These are phyloP conservation scores for Eptatretus burgeri DNA, from an alignment of 2,113 vertebrate genomes.

Conservation along the genomic window DNA sequence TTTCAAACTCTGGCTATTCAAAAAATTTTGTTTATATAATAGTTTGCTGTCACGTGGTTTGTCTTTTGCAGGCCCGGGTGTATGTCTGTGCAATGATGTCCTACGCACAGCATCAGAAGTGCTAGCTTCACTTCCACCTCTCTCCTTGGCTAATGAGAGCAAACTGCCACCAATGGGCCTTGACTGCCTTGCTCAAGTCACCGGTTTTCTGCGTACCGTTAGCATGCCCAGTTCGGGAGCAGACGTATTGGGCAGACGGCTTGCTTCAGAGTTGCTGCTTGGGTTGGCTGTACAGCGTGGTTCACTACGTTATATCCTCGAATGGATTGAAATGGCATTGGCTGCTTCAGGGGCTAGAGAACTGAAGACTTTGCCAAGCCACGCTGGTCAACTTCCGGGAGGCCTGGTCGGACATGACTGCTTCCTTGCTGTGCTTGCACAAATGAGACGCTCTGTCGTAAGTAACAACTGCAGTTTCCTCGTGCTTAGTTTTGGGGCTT, in stretches of 20 bases:
- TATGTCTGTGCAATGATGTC: slow-evolving; percentile 66
- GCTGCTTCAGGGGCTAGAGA: slow-evolving; percentile 34
- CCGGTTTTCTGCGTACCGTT: slow-evolving; percentile 67
- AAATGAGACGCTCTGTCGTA: slow-evolving; percentile 92
- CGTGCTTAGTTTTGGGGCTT: too few species aligned
- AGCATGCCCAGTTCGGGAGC: slow-evolving; percentile 84
- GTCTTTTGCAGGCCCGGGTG: slow-evolving; percentile 18
- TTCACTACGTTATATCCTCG: slow-evolving; percentile 55
- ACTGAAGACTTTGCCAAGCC: not conserved
- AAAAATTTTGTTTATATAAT: too few species aligned
- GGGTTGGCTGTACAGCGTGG: slow-evolving; percentile 71
- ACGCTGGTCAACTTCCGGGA: slow-evolving; percentile 20
- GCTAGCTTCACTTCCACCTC: slow-evolving; percentile 53
- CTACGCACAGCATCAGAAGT: slow-evolving; percentile 76
- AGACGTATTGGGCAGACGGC: slow-evolving; percentile 48
- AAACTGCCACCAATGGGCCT: slow-evolving; percentile 89
- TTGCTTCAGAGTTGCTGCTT: slow-evolving; percentile 64
- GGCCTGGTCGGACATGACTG: slow-evolving; percentile 81
- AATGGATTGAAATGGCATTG: slow-evolving; percentile 76
- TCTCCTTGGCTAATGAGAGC: slow-evolving; percentile 73
- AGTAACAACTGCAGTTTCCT: slow-evolving; percentile 11
- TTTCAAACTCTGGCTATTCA: too few species aligned
- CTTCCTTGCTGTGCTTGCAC: slow-evolving; percentile 76
- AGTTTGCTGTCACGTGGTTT: too few species aligned
- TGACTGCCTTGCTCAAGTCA: slow-evolving; percentile 85